A percentile compares a stretch with the other conserved stretches of the same genome.
Conservation (phyloP, 2,113 vertebrate species). For the Marcusenius ussheri region DNA sequence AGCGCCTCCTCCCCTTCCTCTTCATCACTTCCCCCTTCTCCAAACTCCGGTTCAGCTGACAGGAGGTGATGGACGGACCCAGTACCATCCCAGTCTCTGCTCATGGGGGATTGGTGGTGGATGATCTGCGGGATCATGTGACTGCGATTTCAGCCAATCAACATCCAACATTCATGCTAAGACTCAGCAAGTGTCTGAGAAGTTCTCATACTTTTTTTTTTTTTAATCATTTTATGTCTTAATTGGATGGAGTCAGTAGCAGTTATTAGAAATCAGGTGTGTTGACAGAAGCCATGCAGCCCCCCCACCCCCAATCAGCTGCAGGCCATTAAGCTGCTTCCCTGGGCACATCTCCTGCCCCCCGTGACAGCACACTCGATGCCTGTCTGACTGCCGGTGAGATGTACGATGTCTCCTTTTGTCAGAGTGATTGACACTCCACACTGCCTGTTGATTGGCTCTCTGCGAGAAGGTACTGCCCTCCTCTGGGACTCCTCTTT, state of each 20-base stretch:
- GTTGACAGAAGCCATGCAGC: background rate
- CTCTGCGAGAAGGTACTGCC: background rate
- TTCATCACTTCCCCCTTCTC: slow-evolving; percentile 17
- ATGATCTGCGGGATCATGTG: slow-evolving; percentile 5
- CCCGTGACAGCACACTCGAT: background rate
- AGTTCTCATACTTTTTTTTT: background rate
- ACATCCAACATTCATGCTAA: background rate
- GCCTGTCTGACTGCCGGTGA: background rate
- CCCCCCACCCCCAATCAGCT: background rate
- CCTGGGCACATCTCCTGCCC: background rate
- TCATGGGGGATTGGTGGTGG: slow-evolving; percentile 25
- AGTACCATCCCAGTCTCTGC: background rate
- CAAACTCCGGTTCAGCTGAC: background rate
- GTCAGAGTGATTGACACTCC: slow-evolving; percentile 9
- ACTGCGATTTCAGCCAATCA: background rate
- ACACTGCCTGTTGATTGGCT: background rate
- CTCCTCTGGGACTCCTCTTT: background rate
- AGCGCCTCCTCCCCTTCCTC: slow-evolving; percentile 17
- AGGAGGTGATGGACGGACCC: background rate
- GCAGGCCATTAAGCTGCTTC: background rate
- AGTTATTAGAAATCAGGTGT: background rate
- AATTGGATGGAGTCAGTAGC: background rate
- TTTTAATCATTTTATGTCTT: background rate
- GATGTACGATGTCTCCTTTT: background rate
- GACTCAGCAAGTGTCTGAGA: background rate